Evolutionary conservation across 2,797 vertebrate genomes (phyloP), one percentile per base, ranked within the genome.

Genomic region (Taeniopygia guttata): DNA sequence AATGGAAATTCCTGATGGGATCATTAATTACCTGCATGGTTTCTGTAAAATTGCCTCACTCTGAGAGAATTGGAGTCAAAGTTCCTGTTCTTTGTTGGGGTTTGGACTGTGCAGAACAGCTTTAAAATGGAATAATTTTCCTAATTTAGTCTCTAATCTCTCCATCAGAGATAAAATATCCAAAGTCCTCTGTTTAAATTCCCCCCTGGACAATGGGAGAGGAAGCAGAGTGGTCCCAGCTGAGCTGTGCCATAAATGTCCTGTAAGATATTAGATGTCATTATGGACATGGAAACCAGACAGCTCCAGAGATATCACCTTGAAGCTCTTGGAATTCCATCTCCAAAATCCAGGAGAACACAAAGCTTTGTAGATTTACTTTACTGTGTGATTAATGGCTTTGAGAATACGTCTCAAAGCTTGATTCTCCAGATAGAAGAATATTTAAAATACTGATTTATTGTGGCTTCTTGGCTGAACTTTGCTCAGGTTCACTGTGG

Each of bases 381-480:
- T 84, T 29, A 12, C 29, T 30, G 16, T 13, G 17, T 23, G 46
- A 86, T 78, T 74, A 55, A 81, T 54, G 34, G n/a, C 60, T 85
- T 51, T 10, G 43, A 68, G 66, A 94, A 36, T 8, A 64, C 42
- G 7, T n/a, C 52, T 55, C 72, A 40, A 75, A 75, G 54, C 19
- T 78, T 72, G 18, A 78, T 78, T 46, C 46, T 81, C 42, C 21
- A 22, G 29, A 19, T 43, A 48, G 49, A 64, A 46, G 34, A 49
- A 46, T 64, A 84, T 85, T 84, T 66, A 81, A 91, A 84, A 56
- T 46, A 75, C 13, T 52, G 73, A 91, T 90, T 93, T 81, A 49
- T 60, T 38, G 66, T 42, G 85, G 46, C 29, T 88, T 25, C 32
- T 59, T 8, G 1, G 13, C 20, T 73, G 82, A 72, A 11, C 55